Conservation (phyloP, 2,113 vertebrate species). For the Nothocercus nigrocapillus region DNA sequence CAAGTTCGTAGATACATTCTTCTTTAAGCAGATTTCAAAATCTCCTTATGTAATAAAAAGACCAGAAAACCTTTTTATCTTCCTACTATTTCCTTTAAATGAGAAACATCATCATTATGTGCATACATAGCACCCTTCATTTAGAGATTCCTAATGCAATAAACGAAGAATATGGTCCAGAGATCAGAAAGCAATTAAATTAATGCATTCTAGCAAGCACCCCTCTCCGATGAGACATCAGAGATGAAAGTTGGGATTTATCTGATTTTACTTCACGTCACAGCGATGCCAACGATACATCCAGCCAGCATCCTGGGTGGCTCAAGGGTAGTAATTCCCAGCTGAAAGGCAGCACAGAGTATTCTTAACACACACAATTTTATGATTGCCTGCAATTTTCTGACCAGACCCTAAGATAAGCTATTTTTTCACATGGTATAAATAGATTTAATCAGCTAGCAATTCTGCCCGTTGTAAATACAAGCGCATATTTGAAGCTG, state of each 20-base stretch:
- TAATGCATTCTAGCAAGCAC: not conserved
- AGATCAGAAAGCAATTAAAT: not conserved
- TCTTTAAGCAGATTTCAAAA: not conserved
- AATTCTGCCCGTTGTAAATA: not conserved
- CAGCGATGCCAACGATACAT: not conserved
- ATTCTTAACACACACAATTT: not conserved
- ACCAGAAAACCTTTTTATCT: not conserved
- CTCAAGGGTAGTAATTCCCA: not conserved
- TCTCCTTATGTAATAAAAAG: slow-evolving; percentile 1
- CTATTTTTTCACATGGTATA: not conserved
- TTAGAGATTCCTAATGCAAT: not conserved
- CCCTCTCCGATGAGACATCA: not conserved
- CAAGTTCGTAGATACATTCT: not conserved
- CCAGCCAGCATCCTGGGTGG: not conserved
- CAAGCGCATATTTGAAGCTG: not conserved
- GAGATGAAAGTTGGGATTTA: not conserved
- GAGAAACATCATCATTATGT: not conserved
- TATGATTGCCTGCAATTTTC: not conserved
- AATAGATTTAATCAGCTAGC: not conserved
- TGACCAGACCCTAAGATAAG: not conserved
- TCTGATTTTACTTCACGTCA: not conserved
- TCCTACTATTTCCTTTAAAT: not conserved
- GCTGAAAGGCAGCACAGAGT: not conserved
- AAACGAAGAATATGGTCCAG: not conserved
- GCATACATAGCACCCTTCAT: not conserved